These are phyloP conservation scores for Microcebus lehilahytsara DNA, from an alignment of 2,113 vertebrate species.

Conservation along the genomic window DNA sequence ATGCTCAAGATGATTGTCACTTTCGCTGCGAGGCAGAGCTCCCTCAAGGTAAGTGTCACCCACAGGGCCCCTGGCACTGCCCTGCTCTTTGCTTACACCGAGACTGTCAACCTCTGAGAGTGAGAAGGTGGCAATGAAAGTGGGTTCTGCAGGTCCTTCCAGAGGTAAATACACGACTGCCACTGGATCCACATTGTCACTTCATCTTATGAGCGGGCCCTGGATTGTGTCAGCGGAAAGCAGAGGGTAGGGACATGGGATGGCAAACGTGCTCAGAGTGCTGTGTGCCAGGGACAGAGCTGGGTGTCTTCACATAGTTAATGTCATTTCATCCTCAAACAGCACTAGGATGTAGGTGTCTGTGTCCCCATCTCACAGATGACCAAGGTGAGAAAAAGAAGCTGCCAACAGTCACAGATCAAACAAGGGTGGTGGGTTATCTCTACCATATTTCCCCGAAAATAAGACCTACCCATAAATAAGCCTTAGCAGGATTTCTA, in stretches of 20 bases:
- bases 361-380: not conserved
- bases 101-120: not conserved
- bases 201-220: not conserved
- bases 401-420: not conserved
- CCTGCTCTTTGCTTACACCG: not conserved
- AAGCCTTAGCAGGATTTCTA: no score
- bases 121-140: not conserved
- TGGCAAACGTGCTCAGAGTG: not conserved
- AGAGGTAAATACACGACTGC: not conserved
- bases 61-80: no score
- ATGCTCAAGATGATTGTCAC: not conserved
- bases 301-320: not conserved
- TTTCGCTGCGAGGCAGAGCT: not conserved
- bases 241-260: not conserved
- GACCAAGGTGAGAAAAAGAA: not conserved
- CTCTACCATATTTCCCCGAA: no score
- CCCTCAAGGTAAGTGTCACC: constrained; percentile 23
- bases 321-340: not conserved
- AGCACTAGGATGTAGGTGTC: not conserved
- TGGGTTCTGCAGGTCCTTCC: not conserved
- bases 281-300: not conserved
- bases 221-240: not conserved
- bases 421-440: not conserved
- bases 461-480: no score
- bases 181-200: not conserved